Evolutionary conservation across 35 echinoderm and acorn worm genomes (phyloP).

Genomic region (Lytechinus variegatus): DNA sequence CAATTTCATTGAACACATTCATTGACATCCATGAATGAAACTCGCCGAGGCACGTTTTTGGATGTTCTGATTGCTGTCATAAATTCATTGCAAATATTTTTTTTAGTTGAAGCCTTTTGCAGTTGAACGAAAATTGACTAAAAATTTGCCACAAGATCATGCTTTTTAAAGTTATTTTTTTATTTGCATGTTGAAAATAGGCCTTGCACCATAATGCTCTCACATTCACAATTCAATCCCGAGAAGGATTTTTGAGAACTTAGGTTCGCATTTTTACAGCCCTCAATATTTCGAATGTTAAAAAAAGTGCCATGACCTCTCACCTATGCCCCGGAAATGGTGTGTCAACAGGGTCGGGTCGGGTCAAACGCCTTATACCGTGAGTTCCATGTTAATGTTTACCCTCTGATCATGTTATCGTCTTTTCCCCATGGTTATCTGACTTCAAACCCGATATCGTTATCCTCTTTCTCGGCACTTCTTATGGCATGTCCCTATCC

Average conservation of each 20-base stretch:
- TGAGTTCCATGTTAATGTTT: constrained; percentile 45
- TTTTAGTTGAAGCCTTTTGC: constrained; percentile 13
- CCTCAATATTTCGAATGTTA: neutral
- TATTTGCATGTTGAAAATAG: neutral
- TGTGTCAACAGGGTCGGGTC: constrained; percentile 46
- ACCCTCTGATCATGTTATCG: neutral
- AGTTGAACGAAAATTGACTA: neutral
- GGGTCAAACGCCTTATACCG: constrained; percentile 32
- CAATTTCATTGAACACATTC: neutral
- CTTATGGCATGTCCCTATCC: neutral
- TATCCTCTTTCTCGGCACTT: neutral
- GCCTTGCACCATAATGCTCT: neutral
- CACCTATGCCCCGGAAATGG: constrained; percentile 28
- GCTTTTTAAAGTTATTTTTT: neutral
- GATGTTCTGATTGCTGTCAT: too few species aligned
- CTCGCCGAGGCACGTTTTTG: constrained; percentile 12
- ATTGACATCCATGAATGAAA: neutral
- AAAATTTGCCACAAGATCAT: neutral
- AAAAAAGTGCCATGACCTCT: neutral
- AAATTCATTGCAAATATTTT: neutral
- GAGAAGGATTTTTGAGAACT: neutral
- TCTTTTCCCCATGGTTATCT: neutral
- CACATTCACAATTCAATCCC: neutral
- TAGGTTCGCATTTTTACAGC: neutral
- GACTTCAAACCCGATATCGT: neutral